Conservation (phyloP, 2,888 invertebrate genomes). For the Dolichopus griseipennis region DNA sequence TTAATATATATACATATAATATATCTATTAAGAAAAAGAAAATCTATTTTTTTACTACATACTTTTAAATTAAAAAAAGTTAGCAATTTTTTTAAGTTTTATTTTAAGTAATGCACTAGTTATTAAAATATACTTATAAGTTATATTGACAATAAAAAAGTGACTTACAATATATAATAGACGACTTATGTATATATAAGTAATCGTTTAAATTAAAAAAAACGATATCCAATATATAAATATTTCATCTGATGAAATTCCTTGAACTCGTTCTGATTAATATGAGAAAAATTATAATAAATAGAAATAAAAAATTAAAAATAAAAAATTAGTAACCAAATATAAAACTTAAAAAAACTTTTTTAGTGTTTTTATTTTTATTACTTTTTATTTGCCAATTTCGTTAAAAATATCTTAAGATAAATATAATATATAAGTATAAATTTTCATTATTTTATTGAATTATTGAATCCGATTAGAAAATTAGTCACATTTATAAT, state of each 20-base stretch:
- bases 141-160: no score
- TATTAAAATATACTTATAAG: no score
- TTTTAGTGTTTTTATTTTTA: background rate
- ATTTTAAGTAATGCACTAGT: no score
- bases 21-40: no score
- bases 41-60: no score
- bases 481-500: background rate
- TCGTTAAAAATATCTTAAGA: background rate
- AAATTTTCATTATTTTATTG: background rate
- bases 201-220: no score
- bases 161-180: no score
- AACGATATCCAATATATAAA: no score
- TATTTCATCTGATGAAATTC: background rate
- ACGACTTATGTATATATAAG: no score
- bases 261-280: constrained; percentile 4
- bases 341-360: background rate
- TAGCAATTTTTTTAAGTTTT: no score
- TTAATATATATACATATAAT: no score
- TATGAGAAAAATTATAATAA: background rate
- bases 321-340: background rate
- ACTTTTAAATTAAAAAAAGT: no score
- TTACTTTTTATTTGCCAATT: background rate
- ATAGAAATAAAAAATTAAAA: background rate
- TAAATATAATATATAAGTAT: background rate
- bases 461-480: background rate